Base-by-base conservation (phyloP, 2,888 invertebrate species). In the Idaea biselata region DNA sequence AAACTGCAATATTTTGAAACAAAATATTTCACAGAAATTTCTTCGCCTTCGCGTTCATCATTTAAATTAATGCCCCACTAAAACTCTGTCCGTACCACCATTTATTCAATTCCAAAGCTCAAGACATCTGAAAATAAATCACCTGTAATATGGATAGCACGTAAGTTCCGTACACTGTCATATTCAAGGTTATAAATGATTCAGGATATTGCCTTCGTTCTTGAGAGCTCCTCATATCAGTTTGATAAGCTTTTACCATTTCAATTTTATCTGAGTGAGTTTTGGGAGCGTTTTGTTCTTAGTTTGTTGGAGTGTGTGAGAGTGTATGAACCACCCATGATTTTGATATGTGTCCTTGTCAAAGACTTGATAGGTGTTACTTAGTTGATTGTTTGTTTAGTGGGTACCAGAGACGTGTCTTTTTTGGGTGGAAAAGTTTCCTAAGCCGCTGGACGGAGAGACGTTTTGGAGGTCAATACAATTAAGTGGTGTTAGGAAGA, bases 121-220 rank as follows among this genome's bases (percentile, higher is more conserved):
- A 60, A 62, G 64, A 67, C 64, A 63, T 55, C 59, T 32, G 33
- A 58, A 59, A 66, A 58, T 67, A 67, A 67, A 67, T 67, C 67
- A 67, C 33, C 59, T 56, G 59, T 60, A 61, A 64, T 67, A 67
- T 67, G 64, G 61, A 71, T 69, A 67, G 71, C 66, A 63, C 64
- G 63, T 63, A 63, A 59, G 59, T 58, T 63, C 64, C 65, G 67
- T 71, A 67, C 66, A 59, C 55, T 63, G 64, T 64, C 63, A 68
- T 65, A 70, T 44, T n/a, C 61, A 60, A 65, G 59, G 67, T 78
- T 72, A 77, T 75, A 78, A 79, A 80, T 77, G 76, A 75, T 74
- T 71, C 73, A 68, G 68, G 67, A 74, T 79, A 77, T 78, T 76
- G 75, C 73, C 68, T 70, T 44, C 44, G 44, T 44, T 44, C 44